A percentile compares a stretch with the other conserved stretches of the same genome.
Evolutionary conservation across 2,113 vertebrate genomes (phyloP).

Genomic region (Xiphorhynchus elegans): DNA sequence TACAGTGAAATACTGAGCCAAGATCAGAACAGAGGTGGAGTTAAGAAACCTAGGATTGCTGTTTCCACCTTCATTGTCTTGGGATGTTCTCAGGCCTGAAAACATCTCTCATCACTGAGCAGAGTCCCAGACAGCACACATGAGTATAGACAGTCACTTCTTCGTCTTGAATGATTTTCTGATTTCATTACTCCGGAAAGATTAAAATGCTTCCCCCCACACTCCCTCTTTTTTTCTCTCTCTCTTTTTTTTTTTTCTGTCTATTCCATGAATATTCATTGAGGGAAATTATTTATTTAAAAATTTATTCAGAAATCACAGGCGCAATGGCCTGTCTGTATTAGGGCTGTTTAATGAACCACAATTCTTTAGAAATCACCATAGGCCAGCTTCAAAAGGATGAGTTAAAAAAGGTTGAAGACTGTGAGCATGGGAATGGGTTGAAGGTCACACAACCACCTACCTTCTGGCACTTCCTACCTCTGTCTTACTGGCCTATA

Average conservation of each 20-base stretch:
- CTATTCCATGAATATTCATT: neutral
- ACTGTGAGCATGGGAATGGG: neutral
- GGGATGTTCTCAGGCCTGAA: neutral
- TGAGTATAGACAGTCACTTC: constrained; percentile 14
- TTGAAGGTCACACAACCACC: neutral
- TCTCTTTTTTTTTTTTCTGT: neutral
- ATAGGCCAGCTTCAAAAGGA: neutral
- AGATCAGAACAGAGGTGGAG: constrained; percentile 48
- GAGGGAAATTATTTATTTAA: constrained; percentile 6
- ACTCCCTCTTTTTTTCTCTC: neutral
- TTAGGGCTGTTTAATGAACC: neutral
- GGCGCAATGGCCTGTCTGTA: neutral
- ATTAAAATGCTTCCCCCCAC: neutral
- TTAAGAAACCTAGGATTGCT: constrained; percentile 34
- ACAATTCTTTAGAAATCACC: neutral
- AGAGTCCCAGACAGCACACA: neutral
- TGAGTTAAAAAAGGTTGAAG: neutral
- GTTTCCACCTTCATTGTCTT: neutral
- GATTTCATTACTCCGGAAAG: constrained; percentile 37
- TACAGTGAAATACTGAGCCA: constrained; percentile 48
- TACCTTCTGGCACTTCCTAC: neutral
- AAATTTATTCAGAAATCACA: constrained; percentile 48
- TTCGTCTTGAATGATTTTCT: constrained; percentile 61
- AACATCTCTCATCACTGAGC: neutral
- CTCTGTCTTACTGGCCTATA: neutral